These are phyloP conservation scores for Sarcophaga peregrina DNA, from an alignment of 1,140 invertebrate species.

Conservation along the genomic window DNA sequence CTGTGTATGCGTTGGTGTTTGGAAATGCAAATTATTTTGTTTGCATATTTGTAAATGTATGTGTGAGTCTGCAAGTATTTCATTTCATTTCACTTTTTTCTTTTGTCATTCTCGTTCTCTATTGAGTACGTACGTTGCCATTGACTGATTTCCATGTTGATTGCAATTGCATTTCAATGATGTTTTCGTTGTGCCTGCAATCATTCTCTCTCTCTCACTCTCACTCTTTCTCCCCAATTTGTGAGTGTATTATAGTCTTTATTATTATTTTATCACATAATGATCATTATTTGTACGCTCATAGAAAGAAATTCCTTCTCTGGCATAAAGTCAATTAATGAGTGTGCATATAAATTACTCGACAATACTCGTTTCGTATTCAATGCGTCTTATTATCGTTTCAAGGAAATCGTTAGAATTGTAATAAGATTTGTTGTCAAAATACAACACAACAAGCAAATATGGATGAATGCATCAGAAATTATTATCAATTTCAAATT, in stretches of 20 bases:
- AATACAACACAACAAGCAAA: too few species aligned
- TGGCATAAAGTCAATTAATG: too few species aligned
- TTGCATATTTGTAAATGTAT: not conserved
- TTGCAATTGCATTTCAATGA: conserved; percentile 37
- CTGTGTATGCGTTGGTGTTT: too few species aligned
- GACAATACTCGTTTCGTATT: too few species aligned
- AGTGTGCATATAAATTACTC: too few species aligned
- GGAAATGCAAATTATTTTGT: too few species aligned
- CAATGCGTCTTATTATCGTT: too few species aligned
- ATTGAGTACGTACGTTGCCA: not conserved
- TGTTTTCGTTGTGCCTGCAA: not conserved
- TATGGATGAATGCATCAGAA: too few species aligned
- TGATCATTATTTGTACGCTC: conserved; percentile 18
- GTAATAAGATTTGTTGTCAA: too few species aligned
- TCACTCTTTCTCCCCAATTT: too few species aligned
- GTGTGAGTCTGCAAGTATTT: not conserved
- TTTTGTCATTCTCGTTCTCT: not conserved
- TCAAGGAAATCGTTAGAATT: too few species aligned
- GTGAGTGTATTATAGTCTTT: not conserved
- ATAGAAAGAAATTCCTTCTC: not conserved
- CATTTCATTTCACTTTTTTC: not conserved
- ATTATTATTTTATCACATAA: not conserved
- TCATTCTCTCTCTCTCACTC: not conserved
- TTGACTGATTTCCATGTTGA: conserved; percentile 29
- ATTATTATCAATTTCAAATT: too few species aligned